Percentiles rank a stretch among this genome's conserved stretches.
Conservation (phyloP, 2,113 vertebrate genomes). For the Pseudonaja textilis region DNA sequence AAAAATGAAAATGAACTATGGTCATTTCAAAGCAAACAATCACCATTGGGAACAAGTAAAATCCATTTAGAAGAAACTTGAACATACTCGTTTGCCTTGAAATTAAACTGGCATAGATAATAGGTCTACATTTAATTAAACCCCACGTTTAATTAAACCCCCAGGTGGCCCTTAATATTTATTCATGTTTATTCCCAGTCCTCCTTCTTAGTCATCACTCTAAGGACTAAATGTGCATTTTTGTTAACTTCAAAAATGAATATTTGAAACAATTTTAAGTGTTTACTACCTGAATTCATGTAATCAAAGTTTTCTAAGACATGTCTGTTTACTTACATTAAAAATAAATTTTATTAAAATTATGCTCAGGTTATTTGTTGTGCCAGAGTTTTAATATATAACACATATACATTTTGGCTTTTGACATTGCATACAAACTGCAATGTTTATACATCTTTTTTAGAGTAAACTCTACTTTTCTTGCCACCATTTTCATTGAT, state of each 20-base stretch:
- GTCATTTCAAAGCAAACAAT: not conserved
- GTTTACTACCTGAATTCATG: not conserved
- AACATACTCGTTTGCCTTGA: not conserved
- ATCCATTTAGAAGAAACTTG: not conserved
- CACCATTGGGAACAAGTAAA: slow-evolving; percentile 12
- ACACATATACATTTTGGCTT: not conserved
- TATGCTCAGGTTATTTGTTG: not conserved
- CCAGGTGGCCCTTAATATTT: not conserved
- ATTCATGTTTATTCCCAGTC: not conserved
- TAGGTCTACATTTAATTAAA: slow-evolving; percentile 8
- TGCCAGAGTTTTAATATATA: not conserved
- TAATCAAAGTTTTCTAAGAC: not conserved
- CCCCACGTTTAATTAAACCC: not conserved
- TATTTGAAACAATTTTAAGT: not conserved
- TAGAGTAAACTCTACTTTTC: not conserved
- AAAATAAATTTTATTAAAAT: not conserved
- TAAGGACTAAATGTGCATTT: not conserved
- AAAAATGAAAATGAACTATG: slow-evolving; percentile 20
- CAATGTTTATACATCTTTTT: not conserved
- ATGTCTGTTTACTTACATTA: not conserved
- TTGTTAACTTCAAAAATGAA: not conserved
- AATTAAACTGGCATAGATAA: slow-evolving; percentile 13
- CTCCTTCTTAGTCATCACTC: slow-evolving; percentile 6
- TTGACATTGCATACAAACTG: not conserved
- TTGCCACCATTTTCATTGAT: not conserved